Conservation (phyloP, 2,888 invertebrate genomes). For the Ferrisia virgata region DNA sequence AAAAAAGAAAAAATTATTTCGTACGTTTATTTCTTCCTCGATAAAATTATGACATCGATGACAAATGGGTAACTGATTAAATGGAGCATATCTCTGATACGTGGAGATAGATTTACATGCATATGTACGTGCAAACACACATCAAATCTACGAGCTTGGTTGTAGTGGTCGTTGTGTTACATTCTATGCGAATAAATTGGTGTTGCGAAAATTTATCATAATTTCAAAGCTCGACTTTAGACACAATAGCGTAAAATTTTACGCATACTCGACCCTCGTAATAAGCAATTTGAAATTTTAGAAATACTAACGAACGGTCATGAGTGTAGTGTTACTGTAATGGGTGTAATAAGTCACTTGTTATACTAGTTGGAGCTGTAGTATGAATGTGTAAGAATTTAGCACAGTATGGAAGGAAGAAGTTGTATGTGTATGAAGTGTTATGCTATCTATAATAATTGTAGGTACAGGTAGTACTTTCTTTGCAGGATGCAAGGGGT, state of each 20-base stretch:
- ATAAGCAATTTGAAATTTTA: conserved; percentile 1
- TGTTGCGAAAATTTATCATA: neutral
- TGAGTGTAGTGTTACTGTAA: neutral
- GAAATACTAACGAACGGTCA: neutral
- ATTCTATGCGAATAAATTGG: too few species aligned
- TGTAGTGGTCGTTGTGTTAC: neutral
- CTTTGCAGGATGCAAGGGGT: too few species aligned
- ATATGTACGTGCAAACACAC: too few species aligned
- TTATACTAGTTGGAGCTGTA: too few species aligned
- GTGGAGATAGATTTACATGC: too few species aligned
- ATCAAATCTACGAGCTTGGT: neutral
- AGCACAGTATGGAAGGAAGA: too few species aligned
- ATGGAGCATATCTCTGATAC: neutral
- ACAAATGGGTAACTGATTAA: neutral
- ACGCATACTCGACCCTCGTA: neutral
- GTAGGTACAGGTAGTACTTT: too few species aligned
- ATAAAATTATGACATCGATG: neutral
- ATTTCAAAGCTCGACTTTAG: neutral
- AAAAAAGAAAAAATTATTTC: neutral
- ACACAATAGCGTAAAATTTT: neutral
- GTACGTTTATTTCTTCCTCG: neutral
- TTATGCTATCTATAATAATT: too few species aligned
- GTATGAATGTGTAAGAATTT: too few species aligned
- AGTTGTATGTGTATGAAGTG: too few species aligned
- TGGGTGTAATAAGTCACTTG: neutral